Evolutionary conservation across 30 jellyfish, hydroid and myxozoan genomes (phyloP).

Genomic region (Turritopsis dohrnii): DNA sequence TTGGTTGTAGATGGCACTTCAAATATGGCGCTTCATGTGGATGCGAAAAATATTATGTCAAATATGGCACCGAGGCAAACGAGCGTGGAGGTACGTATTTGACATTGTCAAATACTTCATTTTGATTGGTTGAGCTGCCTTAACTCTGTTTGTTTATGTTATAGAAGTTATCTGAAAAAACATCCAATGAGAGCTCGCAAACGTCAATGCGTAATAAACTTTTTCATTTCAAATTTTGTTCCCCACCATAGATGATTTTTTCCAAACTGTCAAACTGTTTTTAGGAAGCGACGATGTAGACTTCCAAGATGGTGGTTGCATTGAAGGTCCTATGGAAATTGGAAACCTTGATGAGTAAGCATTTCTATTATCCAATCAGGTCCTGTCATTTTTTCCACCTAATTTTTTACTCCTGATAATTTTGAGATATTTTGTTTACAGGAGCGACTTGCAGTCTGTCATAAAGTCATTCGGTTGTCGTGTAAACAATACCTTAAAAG

Average conservation of each 20-base stretch:
- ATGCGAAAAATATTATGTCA: neutral
- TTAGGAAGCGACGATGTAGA: neutral
- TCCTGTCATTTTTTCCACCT: neutral
- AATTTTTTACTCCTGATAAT: neutral
- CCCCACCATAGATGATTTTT: neutral
- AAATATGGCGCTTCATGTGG: neutral
- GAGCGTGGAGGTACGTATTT: neutral
- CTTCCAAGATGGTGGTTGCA: neutral
- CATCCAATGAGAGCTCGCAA: neutral
- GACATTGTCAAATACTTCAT: neutral
- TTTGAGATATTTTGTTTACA: neutral
- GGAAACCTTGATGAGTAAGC: neutral
- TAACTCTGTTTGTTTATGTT: neutral
- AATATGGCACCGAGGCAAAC: too few species aligned
- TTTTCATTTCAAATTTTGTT: neutral
- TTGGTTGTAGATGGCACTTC: neutral
- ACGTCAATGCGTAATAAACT: neutral
- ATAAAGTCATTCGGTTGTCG: neutral
- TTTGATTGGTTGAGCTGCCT: neutral
- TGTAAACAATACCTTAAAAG: neutral
- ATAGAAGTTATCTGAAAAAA: neutral
- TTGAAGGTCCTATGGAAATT: neutral
- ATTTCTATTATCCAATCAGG: neutral
- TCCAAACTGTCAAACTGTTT: neutral
- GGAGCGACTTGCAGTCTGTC: neutral